Evolutionary conservation across 2,113 vertebrate genomes (phyloP).

Genomic region (Barbus barbus): DNA sequence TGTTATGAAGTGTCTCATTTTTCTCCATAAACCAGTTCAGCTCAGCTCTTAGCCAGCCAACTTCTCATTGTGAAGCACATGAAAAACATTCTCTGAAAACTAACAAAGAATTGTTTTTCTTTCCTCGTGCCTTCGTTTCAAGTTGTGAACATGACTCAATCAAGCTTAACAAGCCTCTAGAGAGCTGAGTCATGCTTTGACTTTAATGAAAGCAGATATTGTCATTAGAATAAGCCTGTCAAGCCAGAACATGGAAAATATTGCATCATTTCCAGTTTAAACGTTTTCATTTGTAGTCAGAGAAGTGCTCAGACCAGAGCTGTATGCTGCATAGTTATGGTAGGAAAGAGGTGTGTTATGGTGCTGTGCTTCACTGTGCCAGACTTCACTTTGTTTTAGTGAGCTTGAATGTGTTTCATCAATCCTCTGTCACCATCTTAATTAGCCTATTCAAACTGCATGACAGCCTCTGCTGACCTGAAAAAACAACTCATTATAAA

Average conservation of each 20-base stretch:
- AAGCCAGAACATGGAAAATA: neutral
- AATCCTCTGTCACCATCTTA: slow-evolving; percentile 31
- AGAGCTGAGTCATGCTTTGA: slow-evolving; percentile 31
- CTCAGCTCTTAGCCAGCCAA: no score
- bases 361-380: neutral
- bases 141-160: slow-evolving; percentile 38
- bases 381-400: neutral
- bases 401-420: slow-evolving; percentile 8
- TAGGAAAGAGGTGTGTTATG: slow-evolving; percentile 4
- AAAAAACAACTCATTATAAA: slow-evolving; percentile 20
- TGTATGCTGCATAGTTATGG: neutral
- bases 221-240: slow-evolving; percentile 7
- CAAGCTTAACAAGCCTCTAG: slow-evolving; percentile 43
- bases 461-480: neutral
- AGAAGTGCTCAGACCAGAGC: neutral
- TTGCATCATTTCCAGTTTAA: slow-evolving; percentile 16
- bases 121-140: slow-evolving; percentile 8
- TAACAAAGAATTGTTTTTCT: neutral
- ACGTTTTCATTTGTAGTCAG: neutral
- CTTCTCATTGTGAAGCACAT: neutral
- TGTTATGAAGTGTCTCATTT: neutral
- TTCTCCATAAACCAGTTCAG: slow-evolving; percentile 7
- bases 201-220: slow-evolving; percentile 27
- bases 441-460: slow-evolving; percentile 2
- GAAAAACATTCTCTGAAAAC: slow-evolving; percentile 18